phyloP scores from a whole-genome alignment of 2,888 invertebrate species.

The Rhodophaea formosa region DNA sequence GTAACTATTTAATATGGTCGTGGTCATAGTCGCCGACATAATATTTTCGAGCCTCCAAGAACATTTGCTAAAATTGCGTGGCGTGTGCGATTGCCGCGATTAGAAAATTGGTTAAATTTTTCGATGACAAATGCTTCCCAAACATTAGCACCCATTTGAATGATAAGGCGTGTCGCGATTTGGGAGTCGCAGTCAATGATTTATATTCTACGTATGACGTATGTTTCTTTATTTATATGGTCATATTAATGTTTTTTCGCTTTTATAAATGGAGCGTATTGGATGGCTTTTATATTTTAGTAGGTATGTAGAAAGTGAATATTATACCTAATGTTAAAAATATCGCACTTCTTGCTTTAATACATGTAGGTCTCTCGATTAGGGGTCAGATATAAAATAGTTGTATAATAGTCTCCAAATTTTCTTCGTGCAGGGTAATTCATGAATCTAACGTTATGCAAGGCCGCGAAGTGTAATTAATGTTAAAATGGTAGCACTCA shows the following conservation, averaged over 20 bases:
- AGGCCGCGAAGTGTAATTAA: conserved; percentile 41
- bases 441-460: conserved; percentile 39
- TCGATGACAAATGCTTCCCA: too few relatives aligned
- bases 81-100: too few relatives aligned
- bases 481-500: conserved; percentile 46
- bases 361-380: conserved; percentile 21
- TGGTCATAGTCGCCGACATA: too few relatives aligned
- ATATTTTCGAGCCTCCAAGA: too few relatives aligned
- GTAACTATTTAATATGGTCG: too few relatives aligned
- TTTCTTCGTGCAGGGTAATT: conserved; percentile 77
- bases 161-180: not conserved
- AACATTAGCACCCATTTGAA: too few relatives aligned
- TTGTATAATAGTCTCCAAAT: conserved; percentile 61
- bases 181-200: conserved; percentile 1
- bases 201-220: not conserved
- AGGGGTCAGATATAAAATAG: conserved; percentile 49
- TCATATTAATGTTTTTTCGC: not conserved
- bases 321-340: not conserved
- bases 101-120: too few relatives aligned
- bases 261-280: conserved; percentile 11
- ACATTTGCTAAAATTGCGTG: too few relatives aligned
- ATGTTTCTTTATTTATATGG: not conserved
- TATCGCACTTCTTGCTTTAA: conserved; percentile 15
- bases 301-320: conserved; percentile 5
- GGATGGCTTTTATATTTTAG: conserved; percentile 10